Base-by-base conservation (phyloP, 2,888 invertebrate genomes). In the Prenolepis imparis region DNA sequence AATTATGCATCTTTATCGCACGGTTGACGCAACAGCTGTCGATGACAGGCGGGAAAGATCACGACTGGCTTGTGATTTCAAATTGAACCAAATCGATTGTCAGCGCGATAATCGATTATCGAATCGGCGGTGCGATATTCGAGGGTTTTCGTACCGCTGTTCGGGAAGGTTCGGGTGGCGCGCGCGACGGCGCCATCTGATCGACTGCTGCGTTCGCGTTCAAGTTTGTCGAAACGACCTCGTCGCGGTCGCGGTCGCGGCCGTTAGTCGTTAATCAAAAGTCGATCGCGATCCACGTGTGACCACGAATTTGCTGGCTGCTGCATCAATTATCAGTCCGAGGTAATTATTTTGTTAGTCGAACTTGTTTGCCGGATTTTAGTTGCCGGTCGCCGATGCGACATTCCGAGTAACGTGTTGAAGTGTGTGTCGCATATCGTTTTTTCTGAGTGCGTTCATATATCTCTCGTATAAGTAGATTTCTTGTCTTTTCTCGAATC, bases 211-310 rank as follows among this genome's bases (percentile, higher is more conserved):
- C 39, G 32, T 77, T 82, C 77, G 57, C 84, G 70, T 91, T 91
- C 86, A 90, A 91, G 87, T 91, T 68, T 88, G 86, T 90, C 4
- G 4, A 36, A 91, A 91, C 82, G 78, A 5, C 80, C 28, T 28
- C 28, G 28, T 70, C 52, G 75, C 39, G 78, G 9, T 9, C n/a
- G 36, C n/a, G n/a, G n/a, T n/a, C n/a, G n/a, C 41, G 5, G 78
- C 84, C n/a, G n/a, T n/a, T n/a, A n/a, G 86, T 89, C 90, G 91
- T 91, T 91, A 87, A 75, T 82, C 80, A 84, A 39, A 82, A 78
- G 82, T 2, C 81, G 63, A 81, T 83, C 72, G 80, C 18, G 63
- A 41, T 59, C 6, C 52, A 39, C 15, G 21, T 15, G 21, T 15
- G 11, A 48, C 59, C 59, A 70, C 59, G 70, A 70, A 61, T n/a